Base-by-base conservation (phyloP, 2,797 vertebrate species). In the Sebastes diploproa region DNA sequence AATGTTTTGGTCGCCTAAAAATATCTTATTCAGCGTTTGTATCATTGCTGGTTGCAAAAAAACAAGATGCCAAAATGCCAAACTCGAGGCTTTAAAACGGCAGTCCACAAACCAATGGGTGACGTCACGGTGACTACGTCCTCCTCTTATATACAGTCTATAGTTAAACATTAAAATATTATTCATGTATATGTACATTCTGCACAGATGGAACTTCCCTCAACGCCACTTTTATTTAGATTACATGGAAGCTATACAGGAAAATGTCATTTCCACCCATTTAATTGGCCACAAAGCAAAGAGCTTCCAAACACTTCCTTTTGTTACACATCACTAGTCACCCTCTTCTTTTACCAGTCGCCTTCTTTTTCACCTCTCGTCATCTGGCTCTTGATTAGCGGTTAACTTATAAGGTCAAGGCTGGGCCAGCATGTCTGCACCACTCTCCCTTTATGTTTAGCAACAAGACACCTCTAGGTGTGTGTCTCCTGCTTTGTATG, bases 381-480 rank as follows among this genome's bases (percentile, higher is more conserved):
- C 85, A 87, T 75, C 79, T 86, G 83, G 71, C 72, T 89, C 72
- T 77, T n/a, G 32, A 82, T 64, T 60, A 55, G 46, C 61, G 70
- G 75, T 80, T 81, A 76, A 50, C 29, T 82, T 73, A 83, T 80
- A 85, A 84, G 76, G 82, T 91, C 72, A 87, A 73, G 25, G 34
- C 73, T 78, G 32, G 78, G 52, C 54, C 80, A 56, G n/a, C 16
- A 38, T 62, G 75, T 80, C 14, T 75, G 27, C 1, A 9, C 18
- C 23, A 50, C 56, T 59, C 29, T 84, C 25, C 42, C 62, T 84
- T 90, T 85, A 75, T 84, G 80, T 66, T 72, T 14, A 38, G 88
- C 88, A 88, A 88, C 75, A 79, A 76, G 78, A 89, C 78, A 90
- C 87, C 75, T 34, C 4, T 22, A 79, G 78, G 83, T 88, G 78